phyloP scores from a whole-genome alignment of 2,888 invertebrate species.

The Pollenia angustigena region DNA sequence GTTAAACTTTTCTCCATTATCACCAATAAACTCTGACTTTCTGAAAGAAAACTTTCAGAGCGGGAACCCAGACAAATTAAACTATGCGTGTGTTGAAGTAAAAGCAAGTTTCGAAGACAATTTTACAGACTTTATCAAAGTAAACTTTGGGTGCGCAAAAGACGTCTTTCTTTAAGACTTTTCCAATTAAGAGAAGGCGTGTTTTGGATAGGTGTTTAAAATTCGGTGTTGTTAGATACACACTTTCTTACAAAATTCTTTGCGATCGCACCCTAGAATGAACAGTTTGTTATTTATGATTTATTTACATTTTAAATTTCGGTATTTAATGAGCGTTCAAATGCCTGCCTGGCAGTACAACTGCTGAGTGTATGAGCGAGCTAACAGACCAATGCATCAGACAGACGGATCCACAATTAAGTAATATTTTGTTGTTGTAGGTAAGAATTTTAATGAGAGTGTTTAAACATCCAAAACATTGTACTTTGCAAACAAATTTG shows the following conservation, averaged over 20 bases:
- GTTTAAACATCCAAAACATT: background rate
- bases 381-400: background rate
- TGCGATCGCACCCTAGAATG: constrained; percentile 33
- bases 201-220: no score
- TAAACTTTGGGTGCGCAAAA: no score
- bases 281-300: constrained; percentile 54
- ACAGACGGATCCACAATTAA: constrained; percentile 9
- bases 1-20: no score
- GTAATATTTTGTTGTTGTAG: constrained; percentile 31
- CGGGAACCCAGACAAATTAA: no score
- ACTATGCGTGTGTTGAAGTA: no score
- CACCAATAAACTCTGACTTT: no score
- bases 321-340: constrained; percentile 4
- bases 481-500: background rate
- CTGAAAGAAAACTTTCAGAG: no score
- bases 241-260: background rate
- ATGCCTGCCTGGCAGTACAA: background rate
- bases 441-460: constrained; percentile 45
- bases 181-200: no score
- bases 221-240: background rate
- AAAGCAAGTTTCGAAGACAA: no score
- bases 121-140: no score
- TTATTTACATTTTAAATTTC: constrained; percentile 51
- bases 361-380: background rate
- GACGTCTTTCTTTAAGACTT: no score